A percentile compares a stretch with the other conserved stretches of the same genome.
Conservation (phyloP, 1,140 invertebrate species). For the Catajapyx aquilonaris region DNA sequence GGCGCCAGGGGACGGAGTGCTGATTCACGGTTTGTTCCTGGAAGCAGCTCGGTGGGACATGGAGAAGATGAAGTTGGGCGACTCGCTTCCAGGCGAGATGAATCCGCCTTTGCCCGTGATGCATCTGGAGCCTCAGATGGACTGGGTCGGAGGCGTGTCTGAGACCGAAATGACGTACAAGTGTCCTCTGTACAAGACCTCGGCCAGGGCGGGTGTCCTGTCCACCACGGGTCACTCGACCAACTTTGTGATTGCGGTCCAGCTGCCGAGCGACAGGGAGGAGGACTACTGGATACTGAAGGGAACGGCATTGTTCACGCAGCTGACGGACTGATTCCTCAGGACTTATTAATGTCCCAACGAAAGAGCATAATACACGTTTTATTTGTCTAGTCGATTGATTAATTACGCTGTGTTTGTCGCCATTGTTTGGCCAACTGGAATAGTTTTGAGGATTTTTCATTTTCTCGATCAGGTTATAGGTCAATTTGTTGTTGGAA, state of each 20-base stretch:
- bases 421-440: too few relatives aligned
- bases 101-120: constrained; percentile 22
- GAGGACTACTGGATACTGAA: constrained; percentile 27
- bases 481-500: too few relatives aligned
- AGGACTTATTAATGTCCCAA: too few relatives aligned
- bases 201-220: constrained; percentile 22
- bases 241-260: constrained; percentile 26
- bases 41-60: constrained; percentile 69
- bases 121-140: constrained; percentile 26
- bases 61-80: constrained; percentile 27
- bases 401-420: too few relatives aligned
- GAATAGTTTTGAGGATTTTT: too few relatives aligned
- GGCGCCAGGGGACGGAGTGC: constrained; percentile 44
- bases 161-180: constrained; percentile 20
- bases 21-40: constrained; percentile 66
- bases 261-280: constrained; percentile 20
- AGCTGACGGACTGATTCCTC: constrained; percentile 23
- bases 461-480: too few relatives aligned
- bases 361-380: too few relatives aligned
- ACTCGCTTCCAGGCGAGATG: constrained; percentile 18
- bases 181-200: constrained; percentile 26
- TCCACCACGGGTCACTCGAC: too few relatives aligned
- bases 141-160: too few relatives aligned
- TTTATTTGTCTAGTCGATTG: too few relatives aligned
- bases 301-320: constrained; percentile 24